These are phyloP conservation scores for Lota lota DNA, from an alignment of 2,113 vertebrate genomes.

Conservation along the genomic window DNA sequence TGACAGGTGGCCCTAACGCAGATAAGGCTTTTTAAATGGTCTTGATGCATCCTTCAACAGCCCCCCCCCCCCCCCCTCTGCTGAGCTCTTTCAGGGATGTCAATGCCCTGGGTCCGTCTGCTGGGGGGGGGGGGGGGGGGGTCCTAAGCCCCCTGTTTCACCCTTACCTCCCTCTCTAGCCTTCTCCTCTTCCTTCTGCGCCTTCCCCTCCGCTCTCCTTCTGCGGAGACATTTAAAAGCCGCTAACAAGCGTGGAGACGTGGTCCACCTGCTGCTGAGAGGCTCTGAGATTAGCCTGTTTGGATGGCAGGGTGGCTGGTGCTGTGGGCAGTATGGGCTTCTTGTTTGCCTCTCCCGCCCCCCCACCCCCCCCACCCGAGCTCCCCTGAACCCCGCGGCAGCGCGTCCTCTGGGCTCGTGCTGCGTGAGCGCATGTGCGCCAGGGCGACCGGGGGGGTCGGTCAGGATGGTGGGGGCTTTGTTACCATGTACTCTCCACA, in stretches of 20 bases:
- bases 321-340: constrained; percentile 34
- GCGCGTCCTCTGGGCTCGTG: constrained; percentile 58
- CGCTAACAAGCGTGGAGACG: constrained; percentile 47
- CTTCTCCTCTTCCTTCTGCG: constrained; percentile 38
- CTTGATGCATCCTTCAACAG: constrained; percentile 14
- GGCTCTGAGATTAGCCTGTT: constrained; percentile 7
- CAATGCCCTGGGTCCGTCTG: too few species aligned
- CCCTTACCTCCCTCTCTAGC: constrained; percentile 18
- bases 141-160: neutral
- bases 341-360: constrained; percentile 8
- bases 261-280: constrained; percentile 44
- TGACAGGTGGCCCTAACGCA: constrained; percentile 67
- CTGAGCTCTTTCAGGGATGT: neutral
- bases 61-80: neutral
- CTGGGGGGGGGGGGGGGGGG: neutral
- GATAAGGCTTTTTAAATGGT: constrained; percentile 54
- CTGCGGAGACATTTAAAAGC: constrained; percentile 50
- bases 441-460: neutral
- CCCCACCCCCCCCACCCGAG: too few species aligned
- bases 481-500: constrained; percentile 22
- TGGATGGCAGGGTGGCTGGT: constrained; percentile 4
- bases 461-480: constrained; percentile 10
- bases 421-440: constrained; percentile 3
- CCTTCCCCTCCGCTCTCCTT: constrained; percentile 22
- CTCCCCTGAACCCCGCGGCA: constrained; percentile 48